Evolutionary conservation across 2,888 invertebrate species (phyloP).

Genomic region (Chironomus riparius): DNA sequence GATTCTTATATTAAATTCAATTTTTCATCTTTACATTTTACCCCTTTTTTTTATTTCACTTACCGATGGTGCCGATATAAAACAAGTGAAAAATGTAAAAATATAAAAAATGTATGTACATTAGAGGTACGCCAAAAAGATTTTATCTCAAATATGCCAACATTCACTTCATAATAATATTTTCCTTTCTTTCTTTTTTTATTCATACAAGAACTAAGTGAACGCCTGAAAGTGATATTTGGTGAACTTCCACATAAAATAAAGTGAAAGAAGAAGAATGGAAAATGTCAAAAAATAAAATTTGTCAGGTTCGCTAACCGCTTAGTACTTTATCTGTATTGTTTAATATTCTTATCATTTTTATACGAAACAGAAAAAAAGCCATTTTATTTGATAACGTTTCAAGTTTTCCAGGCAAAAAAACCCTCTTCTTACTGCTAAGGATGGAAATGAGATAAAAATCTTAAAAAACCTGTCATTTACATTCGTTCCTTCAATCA

Average conservation of each 20-base stretch:
- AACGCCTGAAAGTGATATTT: background rate
- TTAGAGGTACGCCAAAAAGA: background rate
- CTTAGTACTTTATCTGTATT: background rate
- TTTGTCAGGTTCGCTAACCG: background rate
- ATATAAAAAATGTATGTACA: background rate
- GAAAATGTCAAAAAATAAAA: background rate
- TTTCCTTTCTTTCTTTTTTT: background rate
- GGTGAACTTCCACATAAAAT: background rate
- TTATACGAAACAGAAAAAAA: background rate
- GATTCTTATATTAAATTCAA: background rate
- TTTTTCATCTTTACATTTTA: background rate
- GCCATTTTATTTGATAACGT: background rate
- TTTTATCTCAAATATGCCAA: background rate
- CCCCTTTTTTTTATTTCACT: background rate
- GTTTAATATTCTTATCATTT: background rate
- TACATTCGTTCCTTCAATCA: background rate
- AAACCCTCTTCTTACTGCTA: background rate
- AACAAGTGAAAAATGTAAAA: background rate
- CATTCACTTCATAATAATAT: background rate
- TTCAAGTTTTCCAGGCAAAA: background rate
- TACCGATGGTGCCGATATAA: too few species aligned
- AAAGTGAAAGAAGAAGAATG: background rate
- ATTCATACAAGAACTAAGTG: background rate
- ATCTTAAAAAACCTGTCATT: background rate
- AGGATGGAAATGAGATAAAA: background rate